A percentile compares a stretch with the other conserved stretches of the same genome.
Evolutionary conservation across 2,888 invertebrate genomes (phyloP).

Genomic region (Graphium colonna): DNA sequence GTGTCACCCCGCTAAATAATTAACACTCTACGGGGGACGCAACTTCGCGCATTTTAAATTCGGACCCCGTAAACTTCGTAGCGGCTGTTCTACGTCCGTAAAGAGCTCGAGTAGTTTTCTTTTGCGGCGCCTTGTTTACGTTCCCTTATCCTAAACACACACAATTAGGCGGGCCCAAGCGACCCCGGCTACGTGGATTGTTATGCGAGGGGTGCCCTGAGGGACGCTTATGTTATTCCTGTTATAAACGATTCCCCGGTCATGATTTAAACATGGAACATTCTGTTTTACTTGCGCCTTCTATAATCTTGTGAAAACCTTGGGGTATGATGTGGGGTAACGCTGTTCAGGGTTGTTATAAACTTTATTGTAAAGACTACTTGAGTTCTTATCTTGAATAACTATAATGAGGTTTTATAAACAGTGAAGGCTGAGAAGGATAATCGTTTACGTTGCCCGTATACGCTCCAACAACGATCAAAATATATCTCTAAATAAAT

Average conservation of each 20-base stretch:
- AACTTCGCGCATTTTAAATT: conserved; percentile 69
- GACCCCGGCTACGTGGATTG: conserved; percentile 5
- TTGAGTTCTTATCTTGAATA: too few relatives aligned
- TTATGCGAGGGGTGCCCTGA: neutral
- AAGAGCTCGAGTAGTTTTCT: conserved; percentile 29
- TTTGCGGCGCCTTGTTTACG: conserved; percentile 31
- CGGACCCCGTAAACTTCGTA: conserved; percentile 17
- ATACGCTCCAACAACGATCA: too few relatives aligned
- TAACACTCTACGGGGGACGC: conserved; percentile 53
- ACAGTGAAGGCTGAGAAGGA: too few relatives aligned
- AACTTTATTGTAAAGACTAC: too few relatives aligned
- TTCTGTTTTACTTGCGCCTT: too few relatives aligned
- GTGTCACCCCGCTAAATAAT: conserved; percentile 61
- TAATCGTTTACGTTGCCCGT: too few relatives aligned
- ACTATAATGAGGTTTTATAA: too few relatives aligned
- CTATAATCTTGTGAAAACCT: too few relatives aligned
- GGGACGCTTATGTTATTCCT: neutral
- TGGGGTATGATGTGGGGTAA: too few relatives aligned
- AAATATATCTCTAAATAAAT: too few relatives aligned
- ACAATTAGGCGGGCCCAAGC: conserved; percentile 28
- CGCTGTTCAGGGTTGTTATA: too few relatives aligned
- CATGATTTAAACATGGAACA: neutral
- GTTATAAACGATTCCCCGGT: neutral
- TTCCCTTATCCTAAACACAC: conserved; percentile 37
- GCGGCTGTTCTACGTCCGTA: neutral